Evolutionary conservation across 2,797 vertebrate species (phyloP).

Genomic region (Sebastes oblongus): DNA sequence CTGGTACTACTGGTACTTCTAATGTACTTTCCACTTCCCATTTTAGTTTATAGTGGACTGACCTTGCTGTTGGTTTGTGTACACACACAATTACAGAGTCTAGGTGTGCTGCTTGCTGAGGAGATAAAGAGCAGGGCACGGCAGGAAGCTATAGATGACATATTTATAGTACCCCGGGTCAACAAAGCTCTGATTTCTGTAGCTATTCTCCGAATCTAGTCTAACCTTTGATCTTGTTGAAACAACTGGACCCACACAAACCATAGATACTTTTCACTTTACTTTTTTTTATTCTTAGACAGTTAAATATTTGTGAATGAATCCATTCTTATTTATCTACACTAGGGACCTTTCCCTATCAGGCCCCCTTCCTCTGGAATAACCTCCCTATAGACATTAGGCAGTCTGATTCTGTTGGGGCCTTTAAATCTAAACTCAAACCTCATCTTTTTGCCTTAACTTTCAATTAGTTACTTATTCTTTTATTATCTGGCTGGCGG

Average conservation of each 20-base stretch:
- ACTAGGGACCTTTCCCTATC: not conserved
- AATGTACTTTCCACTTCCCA: not conserved
- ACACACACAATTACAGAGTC: not conserved
- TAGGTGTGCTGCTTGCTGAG: not conserved
- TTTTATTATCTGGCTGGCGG: no score
- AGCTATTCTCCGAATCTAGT: not conserved
- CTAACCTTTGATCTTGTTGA: not conserved
- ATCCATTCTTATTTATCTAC: not conserved
- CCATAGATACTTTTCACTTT: not conserved
- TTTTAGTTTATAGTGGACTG: not conserved
- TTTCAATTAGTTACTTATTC: no score
- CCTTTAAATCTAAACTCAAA: no score
- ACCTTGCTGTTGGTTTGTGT: not conserved
- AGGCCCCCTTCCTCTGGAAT: no score
- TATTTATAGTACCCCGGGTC: slow-evolving; percentile 50
- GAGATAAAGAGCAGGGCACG: slow-evolving; percentile 26
- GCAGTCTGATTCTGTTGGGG: no score
- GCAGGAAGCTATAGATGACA: slow-evolving; percentile 8
- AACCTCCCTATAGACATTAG: no score
- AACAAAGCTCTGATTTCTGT: slow-evolving; percentile 18
- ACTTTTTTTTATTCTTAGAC: not conserved
- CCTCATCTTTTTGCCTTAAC: no score
- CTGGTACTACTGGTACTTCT: not conserved
- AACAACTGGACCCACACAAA: not conserved
- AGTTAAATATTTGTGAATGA: not conserved